Evolutionary conservation across 2,797 vertebrate genomes (phyloP).

Genomic region (Knipowitschia caucasica): DNA sequence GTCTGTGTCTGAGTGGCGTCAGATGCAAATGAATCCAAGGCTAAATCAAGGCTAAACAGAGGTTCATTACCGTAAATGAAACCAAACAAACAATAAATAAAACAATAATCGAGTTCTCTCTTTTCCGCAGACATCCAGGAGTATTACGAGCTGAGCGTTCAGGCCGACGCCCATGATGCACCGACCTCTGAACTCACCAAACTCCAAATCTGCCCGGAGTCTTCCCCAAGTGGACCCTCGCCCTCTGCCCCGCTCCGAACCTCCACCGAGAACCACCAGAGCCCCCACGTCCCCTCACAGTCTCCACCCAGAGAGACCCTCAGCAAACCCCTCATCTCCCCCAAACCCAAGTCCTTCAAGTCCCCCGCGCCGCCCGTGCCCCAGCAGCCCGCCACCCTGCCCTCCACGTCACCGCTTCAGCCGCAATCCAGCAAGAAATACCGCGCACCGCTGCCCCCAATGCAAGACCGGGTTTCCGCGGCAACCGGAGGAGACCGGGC

Average conservation of each 20-base stretch:
- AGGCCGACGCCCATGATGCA: conserved; percentile 43
- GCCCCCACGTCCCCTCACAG: too few species aligned
- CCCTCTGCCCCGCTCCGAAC: too few species aligned
- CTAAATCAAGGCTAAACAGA: too few species aligned
- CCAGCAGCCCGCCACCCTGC: too few species aligned
- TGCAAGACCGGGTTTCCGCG: background rate
- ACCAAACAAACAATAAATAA: too few species aligned
- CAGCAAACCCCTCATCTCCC: conserved; percentile 17
- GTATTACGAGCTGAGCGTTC: conserved; percentile 65
- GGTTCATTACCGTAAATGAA: too few species aligned
- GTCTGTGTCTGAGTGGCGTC: too few species aligned
- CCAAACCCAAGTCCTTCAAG: conserved; percentile 51
- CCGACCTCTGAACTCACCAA: conserved; percentile 17
- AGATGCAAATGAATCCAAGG: too few species aligned
- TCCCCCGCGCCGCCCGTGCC: conserved; percentile 51
- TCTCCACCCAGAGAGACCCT: too few species aligned
- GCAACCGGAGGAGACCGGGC: conserved; percentile 3
- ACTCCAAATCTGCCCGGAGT: too few species aligned
- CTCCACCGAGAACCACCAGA: too few species aligned
- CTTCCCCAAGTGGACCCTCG: too few species aligned
- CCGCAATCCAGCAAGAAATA: conserved; percentile 47
- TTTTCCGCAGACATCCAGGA: conserved; percentile 73
- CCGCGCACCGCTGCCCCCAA: conserved; percentile 58
- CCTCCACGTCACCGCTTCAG: conserved; percentile 1
- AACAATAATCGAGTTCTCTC: background rate